Evolutionary conservation across 2,797 vertebrate genomes (phyloP).

Genomic region (Tenualosa ilisha): DNA sequence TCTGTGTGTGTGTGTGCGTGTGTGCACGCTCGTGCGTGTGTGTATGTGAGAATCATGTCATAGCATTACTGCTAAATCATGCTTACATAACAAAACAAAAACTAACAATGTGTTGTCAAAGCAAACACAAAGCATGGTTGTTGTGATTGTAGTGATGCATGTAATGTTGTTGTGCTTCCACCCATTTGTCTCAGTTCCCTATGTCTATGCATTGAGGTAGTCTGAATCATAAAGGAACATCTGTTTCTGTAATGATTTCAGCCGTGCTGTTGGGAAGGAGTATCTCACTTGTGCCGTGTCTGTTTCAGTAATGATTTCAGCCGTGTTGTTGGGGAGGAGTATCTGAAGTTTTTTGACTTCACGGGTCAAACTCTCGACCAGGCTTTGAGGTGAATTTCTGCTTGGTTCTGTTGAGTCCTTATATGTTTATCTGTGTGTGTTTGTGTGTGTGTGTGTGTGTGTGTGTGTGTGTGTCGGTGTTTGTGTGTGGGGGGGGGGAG

Average conservation of each 20-base stretch:
- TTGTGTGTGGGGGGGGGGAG: background rate
- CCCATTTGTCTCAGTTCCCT: background rate
- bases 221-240: no score
- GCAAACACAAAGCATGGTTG: background rate
- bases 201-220: background rate
- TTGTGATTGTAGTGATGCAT: background rate
- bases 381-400: constrained; percentile 78
- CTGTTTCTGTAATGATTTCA: no score
- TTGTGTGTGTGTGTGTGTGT: background rate
- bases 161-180: background rate
- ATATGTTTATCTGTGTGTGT: background rate
- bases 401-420: background rate
- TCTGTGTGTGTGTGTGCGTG: background rate
- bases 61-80: background rate
- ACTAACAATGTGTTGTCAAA: background rate
- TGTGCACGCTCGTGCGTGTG: background rate
- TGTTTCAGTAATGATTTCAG: constrained; percentile 74
- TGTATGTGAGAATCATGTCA: background rate
- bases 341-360: constrained; percentile 88
- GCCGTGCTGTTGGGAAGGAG: background rate
- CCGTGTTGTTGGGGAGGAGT: constrained; percentile 81
- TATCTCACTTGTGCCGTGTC: background rate
- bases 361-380: constrained; percentile 78
- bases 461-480: background rate
- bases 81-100: background rate